Evolutionary conservation across 2,888 invertebrate species (phyloP).

Genomic region (Acrobasis repandana): DNA sequence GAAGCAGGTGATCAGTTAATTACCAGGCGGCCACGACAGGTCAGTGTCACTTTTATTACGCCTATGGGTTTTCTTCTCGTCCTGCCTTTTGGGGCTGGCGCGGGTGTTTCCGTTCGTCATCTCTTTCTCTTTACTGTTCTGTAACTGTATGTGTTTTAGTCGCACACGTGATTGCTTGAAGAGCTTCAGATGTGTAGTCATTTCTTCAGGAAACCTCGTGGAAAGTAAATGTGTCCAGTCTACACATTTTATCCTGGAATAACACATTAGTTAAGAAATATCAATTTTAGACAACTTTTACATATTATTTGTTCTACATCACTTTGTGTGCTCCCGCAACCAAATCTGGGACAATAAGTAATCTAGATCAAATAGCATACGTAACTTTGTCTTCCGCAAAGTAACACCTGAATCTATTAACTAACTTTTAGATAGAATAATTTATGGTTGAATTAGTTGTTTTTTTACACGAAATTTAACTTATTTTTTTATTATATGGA

Average conservation of each 20-base stretch:
- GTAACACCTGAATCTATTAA: no score
- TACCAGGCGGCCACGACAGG: conserved; percentile 85
- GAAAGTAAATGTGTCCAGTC: conserved; percentile 96
- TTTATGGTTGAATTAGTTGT: no score
- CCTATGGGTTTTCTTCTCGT: conserved; percentile 83
- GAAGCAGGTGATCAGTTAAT: conserved; percentile 20
- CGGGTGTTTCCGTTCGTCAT: conserved; percentile 64
- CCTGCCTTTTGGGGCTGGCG: conserved; percentile 68
- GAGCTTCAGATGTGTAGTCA: conserved; percentile 93
- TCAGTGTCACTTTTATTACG: conserved; percentile 90
- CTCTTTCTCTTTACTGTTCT: conserved; percentile 74
- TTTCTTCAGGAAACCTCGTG: conserved; percentile 93
- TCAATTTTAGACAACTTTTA: no score
- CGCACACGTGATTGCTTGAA: conserved; percentile 90
- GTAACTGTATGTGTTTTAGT: conserved; percentile 67
- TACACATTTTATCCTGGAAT: conserved; percentile 87
- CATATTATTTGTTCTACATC: no score
- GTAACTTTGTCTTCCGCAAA: no score
- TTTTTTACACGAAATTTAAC: no score
- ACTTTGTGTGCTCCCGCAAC: no score
- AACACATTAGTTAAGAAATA: neutral
- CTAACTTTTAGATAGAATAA: no score
- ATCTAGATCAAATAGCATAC: no score
- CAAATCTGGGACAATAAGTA: no score
- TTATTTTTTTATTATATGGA: no score